These are phyloP conservation scores for Propithecus perrieri DNA, from an alignment of 2,797 vertebrate species.

Conservation along the genomic window DNA sequence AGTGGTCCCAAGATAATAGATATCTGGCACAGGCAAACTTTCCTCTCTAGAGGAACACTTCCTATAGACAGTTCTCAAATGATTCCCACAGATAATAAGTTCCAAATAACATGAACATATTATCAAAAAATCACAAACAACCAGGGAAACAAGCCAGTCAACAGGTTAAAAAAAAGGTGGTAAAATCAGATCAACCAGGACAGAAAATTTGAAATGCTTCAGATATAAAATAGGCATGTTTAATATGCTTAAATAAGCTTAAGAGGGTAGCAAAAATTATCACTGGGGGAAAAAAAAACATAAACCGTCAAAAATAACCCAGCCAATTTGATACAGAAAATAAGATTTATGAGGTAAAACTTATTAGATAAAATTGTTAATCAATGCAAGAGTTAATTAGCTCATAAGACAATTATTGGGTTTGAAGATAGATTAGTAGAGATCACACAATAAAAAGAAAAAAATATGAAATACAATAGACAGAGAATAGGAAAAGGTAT, in stretches of 20 bases:
- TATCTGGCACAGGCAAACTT: background rate
- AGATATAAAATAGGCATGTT: background rate
- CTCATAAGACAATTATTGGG: background rate
- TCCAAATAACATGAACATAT: background rate
- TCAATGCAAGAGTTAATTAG: background rate
- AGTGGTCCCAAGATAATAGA: background rate
- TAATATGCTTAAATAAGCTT: background rate
- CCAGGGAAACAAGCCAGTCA: background rate
- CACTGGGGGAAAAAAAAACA: background rate
- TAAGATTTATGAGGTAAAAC: background rate
- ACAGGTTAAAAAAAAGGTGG: background rate
- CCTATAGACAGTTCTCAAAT: background rate
- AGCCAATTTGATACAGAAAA: background rate
- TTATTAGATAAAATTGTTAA: background rate
- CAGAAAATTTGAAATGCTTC: background rate
- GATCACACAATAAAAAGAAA: background rate
- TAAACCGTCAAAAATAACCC: background rate
- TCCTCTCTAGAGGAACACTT: background rate
- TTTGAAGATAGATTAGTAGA: background rate
- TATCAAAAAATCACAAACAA: background rate
- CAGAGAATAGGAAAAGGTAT: background rate
- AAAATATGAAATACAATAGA: background rate
- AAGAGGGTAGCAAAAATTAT: background rate
- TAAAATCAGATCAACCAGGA: background rate
- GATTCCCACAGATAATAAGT: background rate